Evolutionary conservation across 2,797 vertebrate genomes (phyloP), one percentile per base, ranked within the genome.

Genomic region (Echeneis naucrates): DNA sequence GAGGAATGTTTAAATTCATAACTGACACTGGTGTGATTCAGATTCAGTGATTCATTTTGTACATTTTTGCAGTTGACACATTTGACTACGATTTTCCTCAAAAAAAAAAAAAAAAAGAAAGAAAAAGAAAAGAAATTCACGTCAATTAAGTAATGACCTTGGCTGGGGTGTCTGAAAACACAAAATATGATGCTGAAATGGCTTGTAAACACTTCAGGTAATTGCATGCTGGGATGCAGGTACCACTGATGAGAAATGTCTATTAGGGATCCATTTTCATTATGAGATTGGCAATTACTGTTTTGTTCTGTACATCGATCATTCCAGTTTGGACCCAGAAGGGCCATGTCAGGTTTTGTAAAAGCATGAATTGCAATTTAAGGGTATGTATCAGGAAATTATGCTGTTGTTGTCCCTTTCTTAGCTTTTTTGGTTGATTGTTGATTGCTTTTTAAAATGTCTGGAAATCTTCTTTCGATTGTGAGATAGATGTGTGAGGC

Each of bases 281-380:
- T 72, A 87, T 9, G 38, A 58, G 62, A 16, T 45, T 33, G 44
- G 23, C 69, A 86, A 77, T 81, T 77, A 75, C 64, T 62, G 66
- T 88, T 94, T 91, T 91, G 83, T 95, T 94, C 89, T 84, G 86
- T 86, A 83, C 91, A 92, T 88, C 90, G 92, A 76, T 92, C 78
- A 91, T 88, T 93, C 91, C 52, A 51, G 10, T 82, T 48, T 54
- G 52, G 32, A 40, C 19, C 53, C 58, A 56, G 2, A 54, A 23
- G 47, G 32, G 37, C 30, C 4, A 33, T 64, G 64, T 37, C 45
- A n/a, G 35, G 58, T 53, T 65, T 66, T 55, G 35, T 50, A 23
- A 24, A 26, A 27, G 27, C 33, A 56, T 57, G 35, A 38, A 40
- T 71, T 61, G 27, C 73, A 57, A 67, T 77, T 35, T 55, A 73